Evolutionary conservation across 1,140 invertebrate species (phyloP).

Genomic region (Magallana ariakensis): DNA sequence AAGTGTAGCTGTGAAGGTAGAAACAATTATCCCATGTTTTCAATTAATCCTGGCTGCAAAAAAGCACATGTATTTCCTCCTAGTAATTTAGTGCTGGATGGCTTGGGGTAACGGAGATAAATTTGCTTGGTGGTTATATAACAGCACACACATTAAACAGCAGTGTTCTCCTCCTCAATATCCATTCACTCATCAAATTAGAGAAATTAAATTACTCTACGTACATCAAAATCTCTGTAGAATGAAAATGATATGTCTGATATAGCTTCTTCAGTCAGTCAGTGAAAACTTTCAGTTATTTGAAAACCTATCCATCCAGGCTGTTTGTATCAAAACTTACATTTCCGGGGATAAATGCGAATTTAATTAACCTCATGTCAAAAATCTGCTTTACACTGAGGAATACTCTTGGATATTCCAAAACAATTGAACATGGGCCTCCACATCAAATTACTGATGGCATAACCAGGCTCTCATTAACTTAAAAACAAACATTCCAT

Average conservation of each 20-base stretch:
- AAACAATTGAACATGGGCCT: not conserved
- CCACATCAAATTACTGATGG: not conserved
- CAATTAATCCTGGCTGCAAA: conserved; percentile 12
- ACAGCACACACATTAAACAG: conserved; percentile 2
- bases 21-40: conserved; percentile 12
- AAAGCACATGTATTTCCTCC: conserved; percentile 11
- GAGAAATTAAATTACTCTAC: conserved; percentile 13
- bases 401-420: not conserved
- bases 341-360: not conserved
- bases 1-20: not conserved
- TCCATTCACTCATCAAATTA: conserved; percentile 10
- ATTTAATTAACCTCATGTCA: conserved; percentile 10
- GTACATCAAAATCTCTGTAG: not conserved
- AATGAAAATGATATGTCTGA: not conserved
- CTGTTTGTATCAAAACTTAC: conserved; percentile 15
- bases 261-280: not conserved
- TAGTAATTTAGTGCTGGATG: not conserved
- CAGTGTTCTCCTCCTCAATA: not conserved
- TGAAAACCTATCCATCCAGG: not conserved
- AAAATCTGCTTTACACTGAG: not conserved
- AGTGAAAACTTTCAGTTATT: not conserved
- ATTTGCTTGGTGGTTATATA: conserved; percentile 21
- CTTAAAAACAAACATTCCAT: not conserved
- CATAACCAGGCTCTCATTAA: not conserved
- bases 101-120: not conserved